Evolutionary conservation across 2,113 vertebrate genomes (phyloP), one percentile per base, ranked within the genome.

Genomic region (Amblyornis subalaris): DNA sequence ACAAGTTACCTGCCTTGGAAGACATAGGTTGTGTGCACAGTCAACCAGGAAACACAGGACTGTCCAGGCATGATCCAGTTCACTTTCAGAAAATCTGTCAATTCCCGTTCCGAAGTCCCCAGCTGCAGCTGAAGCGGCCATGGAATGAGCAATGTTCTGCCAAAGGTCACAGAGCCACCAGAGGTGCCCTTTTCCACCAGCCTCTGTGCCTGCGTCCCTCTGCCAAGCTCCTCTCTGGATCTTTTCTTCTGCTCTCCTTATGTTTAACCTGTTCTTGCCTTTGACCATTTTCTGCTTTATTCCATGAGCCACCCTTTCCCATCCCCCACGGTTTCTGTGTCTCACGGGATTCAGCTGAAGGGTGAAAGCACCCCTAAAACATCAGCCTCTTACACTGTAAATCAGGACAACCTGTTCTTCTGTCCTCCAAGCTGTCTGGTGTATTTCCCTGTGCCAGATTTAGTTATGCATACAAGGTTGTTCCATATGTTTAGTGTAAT

Each of bases 261-360:
- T 2, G 12, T 60, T 83, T 86, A 86, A 80, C 36, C 28, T 66
- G 24, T 48, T 89, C 64, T 57, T 81, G 31, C 64, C 55, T 81
- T 48, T 18, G 1, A 11, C 16, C 1, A 0, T 29, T 12, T 57
- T 40, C 64, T n/a, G 0, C 31, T 50, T 67, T 26, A 44, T 61
- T 58, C 28, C 42, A 1, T 17, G 18, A 75, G 44, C 36, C 47
- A 16, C 38, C 33, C 18, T 67, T 57, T 53, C 29, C 42, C 26
- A 11, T 42, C 48, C 33, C 40, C 22, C 0, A 0, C 5, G 54
- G 22, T 22, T 83, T 80, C n/a, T 57, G 38, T 26, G 14, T n/a
- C 61, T 47, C 36, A 14, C 14, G 24, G 23, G 45, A 61, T 82
- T 47, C 76, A 55, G 57, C 12, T 48, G 57, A 55, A 74, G 35